phyloP scores from a whole-genome alignment of 53 echinoderm and acorn worm species.

The Holothuria scabra region DNA sequence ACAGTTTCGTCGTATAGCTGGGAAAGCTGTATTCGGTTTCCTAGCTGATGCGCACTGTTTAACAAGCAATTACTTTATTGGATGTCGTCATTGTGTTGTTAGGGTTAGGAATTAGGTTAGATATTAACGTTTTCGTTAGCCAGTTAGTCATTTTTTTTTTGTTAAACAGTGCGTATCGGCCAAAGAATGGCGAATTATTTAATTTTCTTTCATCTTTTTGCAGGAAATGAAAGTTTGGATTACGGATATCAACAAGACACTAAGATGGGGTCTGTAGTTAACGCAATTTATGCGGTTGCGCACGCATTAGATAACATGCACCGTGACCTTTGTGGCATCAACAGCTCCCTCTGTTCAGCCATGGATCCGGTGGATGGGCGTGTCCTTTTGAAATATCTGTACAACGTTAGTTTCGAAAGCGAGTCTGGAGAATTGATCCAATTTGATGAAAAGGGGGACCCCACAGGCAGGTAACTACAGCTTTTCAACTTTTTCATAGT shows the following conservation, averaged over 20 bases:
- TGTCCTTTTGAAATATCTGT: slow-evolving; percentile 67
- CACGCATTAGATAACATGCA: slow-evolving; percentile 87
- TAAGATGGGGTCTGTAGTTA: slow-evolving; percentile 96
- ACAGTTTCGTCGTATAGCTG: no score
- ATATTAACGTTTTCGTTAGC: no score
- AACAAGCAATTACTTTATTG: no score
- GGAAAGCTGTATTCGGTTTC: no score
- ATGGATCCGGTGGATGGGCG: slow-evolving; percentile 85
- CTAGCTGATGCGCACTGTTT: no score
- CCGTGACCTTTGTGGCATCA: slow-evolving; percentile 60
- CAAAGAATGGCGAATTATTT: no score
- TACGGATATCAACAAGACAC: slow-evolving; percentile 83
- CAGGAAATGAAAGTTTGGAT: slow-evolving; percentile 72
- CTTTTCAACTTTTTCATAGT: no score
- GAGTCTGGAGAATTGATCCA: slow-evolving; percentile 65
- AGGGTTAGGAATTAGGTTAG: no score
- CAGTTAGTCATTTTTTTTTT: no score
- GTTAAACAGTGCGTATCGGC: neutral
- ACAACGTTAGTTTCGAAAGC: slow-evolving; percentile 80
- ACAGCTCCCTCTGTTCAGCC: slow-evolving; percentile 63
- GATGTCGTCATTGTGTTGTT: no score
- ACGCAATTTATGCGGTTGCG: slow-evolving; percentile 94
- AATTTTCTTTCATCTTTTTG: no score
- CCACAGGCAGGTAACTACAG: slow-evolving; percentile 70
- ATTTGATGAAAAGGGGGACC: slow-evolving; percentile 88